These are phyloP conservation scores for Coregonus ussuriensis DNA, from an alignment of 2,797 vertebrate genomes.

Conservation along the genomic window DNA sequence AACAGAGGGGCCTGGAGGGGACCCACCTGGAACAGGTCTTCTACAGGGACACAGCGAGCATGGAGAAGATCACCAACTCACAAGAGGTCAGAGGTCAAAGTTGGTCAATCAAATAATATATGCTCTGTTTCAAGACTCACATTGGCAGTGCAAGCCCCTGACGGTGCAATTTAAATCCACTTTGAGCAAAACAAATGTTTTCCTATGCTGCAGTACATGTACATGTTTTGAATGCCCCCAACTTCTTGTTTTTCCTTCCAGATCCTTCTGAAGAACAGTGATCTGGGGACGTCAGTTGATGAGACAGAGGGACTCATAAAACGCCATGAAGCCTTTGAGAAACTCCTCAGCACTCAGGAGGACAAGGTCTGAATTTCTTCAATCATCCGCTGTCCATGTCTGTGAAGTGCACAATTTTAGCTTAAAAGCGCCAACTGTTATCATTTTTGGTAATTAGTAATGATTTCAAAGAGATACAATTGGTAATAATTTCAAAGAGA, in stretches of 20 bases:
- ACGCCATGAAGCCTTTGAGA: conserved; percentile 87
- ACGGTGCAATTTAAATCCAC: background rate
- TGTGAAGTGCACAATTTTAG: background rate
- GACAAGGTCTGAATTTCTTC: conserved; percentile 79
- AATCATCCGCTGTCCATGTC: background rate
- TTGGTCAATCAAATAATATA: background rate
- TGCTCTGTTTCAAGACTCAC: background rate
- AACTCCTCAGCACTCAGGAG: conserved; percentile 85
- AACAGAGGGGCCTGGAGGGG: conserved; percentile 77
- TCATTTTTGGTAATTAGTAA: too few species aligned
- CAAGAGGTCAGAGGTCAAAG: conserved; percentile 77
- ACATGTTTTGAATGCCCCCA: background rate
- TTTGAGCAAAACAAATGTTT: background rate
- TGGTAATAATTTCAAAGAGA: too few species aligned
- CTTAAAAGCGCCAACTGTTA: too few species aligned
- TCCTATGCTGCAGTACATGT: background rate
- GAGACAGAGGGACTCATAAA: conserved; percentile 83
- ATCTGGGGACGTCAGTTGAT: conserved; percentile 78
- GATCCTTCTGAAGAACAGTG: conserved; percentile 82
- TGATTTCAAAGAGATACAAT: too few species aligned
- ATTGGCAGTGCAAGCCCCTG: background rate
- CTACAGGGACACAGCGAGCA: conserved; percentile 78
- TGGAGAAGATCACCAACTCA: conserved; percentile 78
- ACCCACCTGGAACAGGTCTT: conserved; percentile 81
- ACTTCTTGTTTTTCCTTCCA: conserved; percentile 42